Evolutionary conservation across 2,888 invertebrate species (phyloP), one percentile per base, ranked within the genome.

Genomic region (Polydrusus pterygomalis): DNA sequence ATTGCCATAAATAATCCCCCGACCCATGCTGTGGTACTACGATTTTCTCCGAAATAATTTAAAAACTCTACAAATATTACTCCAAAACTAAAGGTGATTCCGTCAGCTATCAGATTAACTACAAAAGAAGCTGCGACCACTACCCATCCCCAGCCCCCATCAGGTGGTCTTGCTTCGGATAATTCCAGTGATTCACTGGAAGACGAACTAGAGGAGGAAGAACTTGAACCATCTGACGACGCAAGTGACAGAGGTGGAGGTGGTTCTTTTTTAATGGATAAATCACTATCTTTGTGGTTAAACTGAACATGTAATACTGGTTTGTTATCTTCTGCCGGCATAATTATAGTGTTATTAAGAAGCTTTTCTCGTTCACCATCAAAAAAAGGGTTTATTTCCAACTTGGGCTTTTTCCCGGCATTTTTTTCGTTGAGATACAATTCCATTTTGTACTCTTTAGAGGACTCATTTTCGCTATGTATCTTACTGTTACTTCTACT

Each of bases 131-230:
- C 96, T 77, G 94, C 92, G 0, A 97, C 97, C 65, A 97, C 92
- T 38, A 97, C 94, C 97, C 97, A 97, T 6, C 97, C 97, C 94
- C 95, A 97, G 13, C 97, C 96, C 10, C 96, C 96, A 86, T 97
- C 96, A 1, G 96, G 96, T 0, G 94, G 93, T 18, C 92, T 88
- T 0, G 93, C 91, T 85, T 93, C 93, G 8, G 93, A 89, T 63
- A 91, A 90, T 11, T 90, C 90, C 54, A 92, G 89, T 74, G 92
- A 92, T 74, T 92, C 91, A 79, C 91, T 91, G 6, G 91, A 91
- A 62, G 90, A 90, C 58, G 90, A 90, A 75, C 90, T 88, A 77
- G 85, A 83, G 64, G 85, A 83, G 11, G 79, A 77, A 18, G 80
- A 79, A 20, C 81, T 79, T 9, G 78, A 70, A 86, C 80, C 89